Evolutionary conservation across 1,140 invertebrate genomes (phyloP), one percentile per base, ranked within the genome.

Genomic region (Chelonus insularis): DNA sequence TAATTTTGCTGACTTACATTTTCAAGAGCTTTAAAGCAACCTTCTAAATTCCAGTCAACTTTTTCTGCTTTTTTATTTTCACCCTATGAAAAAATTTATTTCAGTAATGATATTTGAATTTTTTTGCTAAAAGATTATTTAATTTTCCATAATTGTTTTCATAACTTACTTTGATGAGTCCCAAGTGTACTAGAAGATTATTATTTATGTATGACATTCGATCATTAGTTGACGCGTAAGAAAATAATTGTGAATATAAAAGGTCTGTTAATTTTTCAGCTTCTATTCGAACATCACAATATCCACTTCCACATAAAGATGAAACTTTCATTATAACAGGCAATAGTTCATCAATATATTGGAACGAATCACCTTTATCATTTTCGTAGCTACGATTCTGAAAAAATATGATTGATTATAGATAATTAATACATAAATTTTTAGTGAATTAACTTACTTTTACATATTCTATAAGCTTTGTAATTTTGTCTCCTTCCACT

Each of bases 141-240:
- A n/a, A n/a, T n/a, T n/a, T n/a, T n/a, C n/a, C n/a, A n/a, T n/a
- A 37, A 37, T 37, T n/a, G 11, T 11, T 18, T 59, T 55, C 34
- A 21, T 18, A 47, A 14, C 51, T 68, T 79, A 87, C 87, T 76
- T 91, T 91, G 39, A 92, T 79, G 12, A 93, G 77, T 20, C 88
- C 89, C 56, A 92, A 73, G 70, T 86, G 82, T 9, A 90, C 85
- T 1, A 92, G 75, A 16, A 91, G 72, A 52, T 80, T 79, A 70
- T 92, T 91, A 59, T 86, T 84, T 2, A 90, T 78, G 34, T 79
- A 67, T 0, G 84, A 79, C 34, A 83, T 72, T 63, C 82, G 68
- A 56, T 85, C 74, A n/a, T 73, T 75, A 23, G 78, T 74, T 48
- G 80, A 65, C 1, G 84, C 85, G 72, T 83, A 84, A 4, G 79